Evolutionary conservation across 1,140 invertebrate genomes (phyloP), one percentile per base, ranked within the genome.

Genomic region (Bombus waltoni): DNA sequence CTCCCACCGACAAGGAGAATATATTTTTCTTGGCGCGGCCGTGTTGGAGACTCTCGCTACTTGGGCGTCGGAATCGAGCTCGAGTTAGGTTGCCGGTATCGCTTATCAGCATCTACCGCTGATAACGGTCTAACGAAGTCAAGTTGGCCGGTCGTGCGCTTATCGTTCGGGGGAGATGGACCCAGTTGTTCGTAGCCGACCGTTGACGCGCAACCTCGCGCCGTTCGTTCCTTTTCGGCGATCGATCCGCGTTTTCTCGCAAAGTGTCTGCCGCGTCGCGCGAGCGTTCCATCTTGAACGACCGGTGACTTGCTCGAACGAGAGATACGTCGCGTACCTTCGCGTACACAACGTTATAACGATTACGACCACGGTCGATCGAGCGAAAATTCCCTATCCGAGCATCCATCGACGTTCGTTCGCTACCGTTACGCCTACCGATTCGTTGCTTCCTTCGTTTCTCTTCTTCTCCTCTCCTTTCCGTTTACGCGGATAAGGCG

Each of bases 81-180:
- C 25, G 66, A 32, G 59, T 83, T 89, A 89, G 83, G 70, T 79
- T 79, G 65, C 77, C 72, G 81, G 38, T 90, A 88, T 91, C 88
- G 84, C 90, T 92, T 91, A 91, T 92, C 91, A 89, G 82, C 44
- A 90, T 89, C 87, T 88, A 85, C 74, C 68, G 57, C 84, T 91
- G 91, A 92, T 92, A 92, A 92, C 81, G 47, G 62, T 72, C 83
- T 80, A 86, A 89, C 87, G 38, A 89, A 87, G 90, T 85, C 77
- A 72, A 90, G 85, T 85, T 88, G 84, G 73, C 78, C 81, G 81
- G 74, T 18, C 59, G 66, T 62, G 62, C 38, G 77, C 81, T 91
- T 90, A 90, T 91, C 88, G 79, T 9, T 22, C 32, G 18, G 53
- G 84, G 87, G 86, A 91, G 90, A 91, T 90, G 82, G 87, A 91